Evolutionary conservation across 2,888 invertebrate species (phyloP).

Genomic region (Amaurobius ferox): DNA sequence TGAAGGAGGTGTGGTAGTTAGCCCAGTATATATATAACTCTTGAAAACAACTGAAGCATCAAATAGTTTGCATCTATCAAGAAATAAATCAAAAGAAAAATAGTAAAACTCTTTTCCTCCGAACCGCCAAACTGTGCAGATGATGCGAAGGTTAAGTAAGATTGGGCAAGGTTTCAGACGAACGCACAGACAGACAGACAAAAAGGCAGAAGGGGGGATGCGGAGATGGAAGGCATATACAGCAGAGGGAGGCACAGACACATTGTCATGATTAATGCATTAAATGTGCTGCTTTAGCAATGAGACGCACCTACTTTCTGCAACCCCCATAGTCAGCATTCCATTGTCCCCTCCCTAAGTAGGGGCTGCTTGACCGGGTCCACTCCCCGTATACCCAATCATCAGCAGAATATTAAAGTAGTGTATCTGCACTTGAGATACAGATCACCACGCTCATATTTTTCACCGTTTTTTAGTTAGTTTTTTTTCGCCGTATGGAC

Average conservation of each 20-base stretch:
- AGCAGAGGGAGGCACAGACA: constrained; percentile 58
- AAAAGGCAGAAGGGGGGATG: constrained; percentile 35
- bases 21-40: constrained; percentile 59
- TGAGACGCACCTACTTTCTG: constrained; percentile 70
- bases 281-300: constrained; percentile 66
- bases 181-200: constrained; percentile 33
- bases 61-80: constrained; percentile 64
- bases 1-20: constrained; percentile 56
- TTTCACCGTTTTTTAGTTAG: constrained; percentile 19
- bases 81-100: constrained; percentile 61
- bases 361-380: constrained; percentile 68
- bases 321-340: constrained; percentile 65
- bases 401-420: constrained; percentile 67
- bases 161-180: constrained; percentile 45
- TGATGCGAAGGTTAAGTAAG: constrained; percentile 59
- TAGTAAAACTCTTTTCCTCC: constrained; percentile 23
- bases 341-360: constrained; percentile 66
- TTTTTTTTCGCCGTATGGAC: constrained; percentile 29
- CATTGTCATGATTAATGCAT: constrained; percentile 70
- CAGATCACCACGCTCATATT: constrained; percentile 64
- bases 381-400: constrained; percentile 57
- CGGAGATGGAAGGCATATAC: constrained; percentile 34
- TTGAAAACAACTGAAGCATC: constrained; percentile 47
- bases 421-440: constrained; percentile 61
- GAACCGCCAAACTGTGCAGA: constrained; percentile 12